Evolutionary conservation across 2,113 vertebrate species (phyloP).

Genomic region (Loxodonta africana): DNA sequence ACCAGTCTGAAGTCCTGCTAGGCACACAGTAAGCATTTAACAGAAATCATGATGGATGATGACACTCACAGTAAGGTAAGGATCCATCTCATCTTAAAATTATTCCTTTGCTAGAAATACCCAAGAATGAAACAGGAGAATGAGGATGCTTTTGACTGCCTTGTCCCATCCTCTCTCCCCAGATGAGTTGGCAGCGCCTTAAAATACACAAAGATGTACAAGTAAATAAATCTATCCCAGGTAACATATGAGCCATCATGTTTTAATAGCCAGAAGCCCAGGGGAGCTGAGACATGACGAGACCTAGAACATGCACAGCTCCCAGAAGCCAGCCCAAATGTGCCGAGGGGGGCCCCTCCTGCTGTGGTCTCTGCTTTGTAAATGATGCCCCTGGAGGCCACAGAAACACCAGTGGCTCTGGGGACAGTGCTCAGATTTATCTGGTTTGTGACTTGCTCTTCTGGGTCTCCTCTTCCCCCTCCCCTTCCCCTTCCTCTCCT

Average conservation of each 20-base stretch:
- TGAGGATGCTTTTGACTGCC: too few species aligned
- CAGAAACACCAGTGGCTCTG: not conserved
- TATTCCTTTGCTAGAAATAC: not conserved
- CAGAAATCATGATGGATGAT: not conserved
- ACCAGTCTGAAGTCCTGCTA: not conserved
- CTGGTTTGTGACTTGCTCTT: not conserved
- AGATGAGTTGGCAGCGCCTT: not conserved
- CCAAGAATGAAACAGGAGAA: not conserved
- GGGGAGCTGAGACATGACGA: not conserved
- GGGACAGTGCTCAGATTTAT: not conserved
- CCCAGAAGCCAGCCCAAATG: not conserved
- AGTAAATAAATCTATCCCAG: slow-evolving; percentile 12
- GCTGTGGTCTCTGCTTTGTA: rapidly evolving
- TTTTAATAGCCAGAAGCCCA: slow-evolving; percentile 6
- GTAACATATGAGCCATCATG: not conserved
- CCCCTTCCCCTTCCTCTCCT: not conserved
- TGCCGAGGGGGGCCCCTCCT: not conserved
- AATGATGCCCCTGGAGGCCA: rapidly evolving
- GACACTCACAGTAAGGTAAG: not conserved
- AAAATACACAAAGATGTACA: not conserved
- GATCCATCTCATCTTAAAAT: not conserved
- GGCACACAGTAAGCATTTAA: not conserved
- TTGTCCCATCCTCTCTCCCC: not conserved
- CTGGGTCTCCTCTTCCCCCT: not conserved
- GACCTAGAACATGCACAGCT: not conserved